A percentile compares a stretch with the other conserved stretches of the same genome.
These are phyloP conservation scores for Leptarthrus brevirostris DNA, from an alignment of 2,888 invertebrate genomes.

Conservation along the genomic window DNA sequence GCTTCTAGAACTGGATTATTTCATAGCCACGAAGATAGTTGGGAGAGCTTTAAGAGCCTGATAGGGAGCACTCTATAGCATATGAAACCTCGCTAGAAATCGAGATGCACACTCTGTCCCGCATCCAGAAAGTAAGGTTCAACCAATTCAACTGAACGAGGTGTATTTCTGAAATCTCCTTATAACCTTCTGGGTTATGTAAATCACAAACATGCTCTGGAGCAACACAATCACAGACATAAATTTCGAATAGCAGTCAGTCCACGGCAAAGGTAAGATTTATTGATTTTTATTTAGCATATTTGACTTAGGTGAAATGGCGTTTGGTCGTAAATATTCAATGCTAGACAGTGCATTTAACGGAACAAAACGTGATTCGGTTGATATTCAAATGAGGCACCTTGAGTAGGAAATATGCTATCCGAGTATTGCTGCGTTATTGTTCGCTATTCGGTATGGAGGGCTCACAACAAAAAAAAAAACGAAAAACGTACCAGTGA, in stretches of 20 bases:
- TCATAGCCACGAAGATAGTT: background rate
- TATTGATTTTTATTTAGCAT: constrained; percentile 54
- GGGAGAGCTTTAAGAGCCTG: background rate
- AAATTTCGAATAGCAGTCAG: constrained; percentile 46
- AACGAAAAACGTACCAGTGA: background rate
- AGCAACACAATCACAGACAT: constrained; percentile 40
- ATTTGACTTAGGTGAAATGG: constrained; percentile 52
- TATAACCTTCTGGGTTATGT: constrained; percentile 26
- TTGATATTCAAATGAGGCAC: constrained; percentile 54
- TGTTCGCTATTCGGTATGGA: background rate
- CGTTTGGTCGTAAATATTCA: constrained; percentile 53
- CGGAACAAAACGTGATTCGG: constrained; percentile 53
- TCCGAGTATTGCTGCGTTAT: constrained; percentile 34
- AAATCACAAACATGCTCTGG: constrained; percentile 36
- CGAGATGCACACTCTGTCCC: background rate
- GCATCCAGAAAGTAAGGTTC: background rate
- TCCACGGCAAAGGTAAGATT: constrained; percentile 48
- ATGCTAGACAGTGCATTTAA: constrained; percentile 54
- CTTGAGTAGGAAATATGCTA: constrained; percentile 38
- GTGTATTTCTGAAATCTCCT: background rate
- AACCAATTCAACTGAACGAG: no score
- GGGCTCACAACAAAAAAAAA: background rate
- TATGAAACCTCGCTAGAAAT: background rate
- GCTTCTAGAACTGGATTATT: constrained; percentile 17
- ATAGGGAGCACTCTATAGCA: background rate